Evolutionary conservation across 92 coral and sea anemone species (phyloP).

Genomic region (Parazoanthus darwini): DNA sequence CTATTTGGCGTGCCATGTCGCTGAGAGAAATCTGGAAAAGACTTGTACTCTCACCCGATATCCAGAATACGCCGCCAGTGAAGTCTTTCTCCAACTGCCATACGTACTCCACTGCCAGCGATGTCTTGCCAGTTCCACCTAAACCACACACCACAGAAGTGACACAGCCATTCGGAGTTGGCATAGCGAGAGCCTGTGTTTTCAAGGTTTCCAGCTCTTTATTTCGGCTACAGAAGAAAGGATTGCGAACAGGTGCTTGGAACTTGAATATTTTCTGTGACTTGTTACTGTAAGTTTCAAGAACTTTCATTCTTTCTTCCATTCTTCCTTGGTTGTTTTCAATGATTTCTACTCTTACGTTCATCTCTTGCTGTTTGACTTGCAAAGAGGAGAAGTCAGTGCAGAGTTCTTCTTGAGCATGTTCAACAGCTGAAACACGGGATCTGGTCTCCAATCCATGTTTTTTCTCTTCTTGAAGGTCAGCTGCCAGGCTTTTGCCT

Average conservation of each 20-base stretch:
- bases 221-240: conserved; percentile 63
- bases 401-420: conserved; percentile 13
- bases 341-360: conserved; percentile 18
- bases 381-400: background rate
- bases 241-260: conserved; percentile 64
- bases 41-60: conserved; percentile 76
- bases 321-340: conserved; percentile 38
- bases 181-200: conserved; percentile 19
- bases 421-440: conserved; percentile 32
- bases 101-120: conserved; percentile 78
- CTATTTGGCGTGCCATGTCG: conserved; percentile 69
- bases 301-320: conserved; percentile 43
- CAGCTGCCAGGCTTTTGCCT: conserved; percentile 9
- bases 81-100: conserved; percentile 60
- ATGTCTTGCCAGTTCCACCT: conserved; percentile 89
- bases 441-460: conserved; percentile 3
- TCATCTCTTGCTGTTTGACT: background rate
- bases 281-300: conserved; percentile 28
- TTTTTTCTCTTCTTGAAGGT: conserved; percentile 8
- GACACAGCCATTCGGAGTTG: conserved; percentile 31
- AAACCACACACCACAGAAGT: conserved; percentile 74
- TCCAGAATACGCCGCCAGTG: conserved; percentile 85
- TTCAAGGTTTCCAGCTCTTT: conserved; percentile 51
- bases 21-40: conserved; percentile 63
- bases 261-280: conserved; percentile 22